Evolutionary conservation across 23 tunicate species (phyloP).

Genomic region (Phallusia fumigata): DNA sequence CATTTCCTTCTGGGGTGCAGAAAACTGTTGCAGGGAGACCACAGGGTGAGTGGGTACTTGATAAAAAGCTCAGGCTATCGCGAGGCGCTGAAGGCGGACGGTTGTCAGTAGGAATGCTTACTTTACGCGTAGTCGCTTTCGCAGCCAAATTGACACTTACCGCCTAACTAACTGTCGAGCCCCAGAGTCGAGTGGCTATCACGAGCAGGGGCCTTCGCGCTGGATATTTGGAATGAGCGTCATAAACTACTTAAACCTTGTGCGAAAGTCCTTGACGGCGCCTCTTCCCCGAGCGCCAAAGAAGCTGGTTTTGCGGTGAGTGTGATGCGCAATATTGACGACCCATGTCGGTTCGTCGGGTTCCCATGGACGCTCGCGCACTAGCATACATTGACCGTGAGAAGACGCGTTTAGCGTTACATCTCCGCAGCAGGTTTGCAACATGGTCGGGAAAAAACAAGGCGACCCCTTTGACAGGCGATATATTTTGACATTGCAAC

Average conservation of each 20-base stretch:
- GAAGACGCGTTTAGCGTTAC: not conserved
- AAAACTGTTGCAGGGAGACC: too few species aligned
- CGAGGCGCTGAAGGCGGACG: not conserved
- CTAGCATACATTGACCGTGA: not conserved
- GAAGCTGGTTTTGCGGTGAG: not conserved
- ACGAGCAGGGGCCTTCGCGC: conserved; percentile 7
- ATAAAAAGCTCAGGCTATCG: not conserved
- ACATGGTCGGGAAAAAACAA: not conserved
- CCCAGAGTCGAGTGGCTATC: not conserved
- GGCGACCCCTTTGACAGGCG: too few species aligned
- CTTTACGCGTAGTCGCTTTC: conserved; percentile 2
- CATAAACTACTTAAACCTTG: conserved; percentile 26
- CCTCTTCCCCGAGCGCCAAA: conserved; percentile 7
- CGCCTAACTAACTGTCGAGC: not conserved
- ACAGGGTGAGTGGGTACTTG: too few species aligned
- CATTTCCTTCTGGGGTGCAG: too few species aligned
- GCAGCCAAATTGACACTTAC: not conserved
- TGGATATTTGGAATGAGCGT: conserved; percentile 7
- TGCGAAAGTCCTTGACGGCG: conserved; percentile 46
- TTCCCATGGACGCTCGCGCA: not conserved
- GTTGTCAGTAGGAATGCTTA: conserved; percentile 10
- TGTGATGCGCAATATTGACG: conserved; percentile 17
- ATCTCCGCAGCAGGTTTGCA: not conserved
- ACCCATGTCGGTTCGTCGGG: conserved; percentile 5
- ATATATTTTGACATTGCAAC: too few species aligned